A percentile compares a stretch with the other conserved stretches of the same genome.
phyloP scores from a whole-genome alignment of 2,113 vertebrate species.

The Oryctolagus cuniculus region mOryCun1.1 NC_091440.1:10624501-10625000 shows the following conservation, averaged over 20 bases:
- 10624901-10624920: not conserved
- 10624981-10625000: not conserved
- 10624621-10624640: not conserved
- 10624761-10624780: not conserved
- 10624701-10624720: not conserved
- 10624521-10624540: not conserved
- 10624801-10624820: not conserved
- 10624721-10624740: not conserved
- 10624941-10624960: not conserved
- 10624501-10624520: not conserved
- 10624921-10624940: fast-evolving
- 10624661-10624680: not conserved
- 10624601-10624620: not conserved
- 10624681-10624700: not conserved
- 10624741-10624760: not conserved
- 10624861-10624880: fast-evolving
- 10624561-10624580: not conserved
- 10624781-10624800: not conserved
- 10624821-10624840: not conserved
- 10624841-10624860: too few relatives aligned
- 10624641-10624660: not conserved
- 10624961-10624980: not conserved
- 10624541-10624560: not conserved
- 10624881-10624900: not conserved
- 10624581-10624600: not conserved